These are phyloP conservation scores for Vanessa atalanta DNA, from an alignment of 1,140 invertebrate genomes.

Conservation along the genomic window DNA sequence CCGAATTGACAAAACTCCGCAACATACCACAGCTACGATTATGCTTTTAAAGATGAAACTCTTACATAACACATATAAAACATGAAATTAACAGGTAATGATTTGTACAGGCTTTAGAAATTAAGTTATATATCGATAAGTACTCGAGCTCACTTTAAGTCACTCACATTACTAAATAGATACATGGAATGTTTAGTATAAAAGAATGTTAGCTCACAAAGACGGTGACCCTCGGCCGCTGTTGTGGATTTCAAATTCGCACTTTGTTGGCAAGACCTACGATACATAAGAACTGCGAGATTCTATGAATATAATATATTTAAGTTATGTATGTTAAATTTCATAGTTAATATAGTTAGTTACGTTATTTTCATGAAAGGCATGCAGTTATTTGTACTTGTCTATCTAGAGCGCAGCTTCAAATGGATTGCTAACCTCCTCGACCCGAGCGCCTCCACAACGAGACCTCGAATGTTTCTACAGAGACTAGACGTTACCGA, in stretches of 20 bases:
- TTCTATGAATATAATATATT: slow-evolving; percentile 39
- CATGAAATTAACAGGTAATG: slow-evolving; percentile 45
- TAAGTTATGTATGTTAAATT: slow-evolving; percentile 23
- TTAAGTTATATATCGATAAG: slow-evolving; percentile 54
- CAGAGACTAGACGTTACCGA: slow-evolving; percentile 77
- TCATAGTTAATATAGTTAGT: slow-evolving; percentile 21
- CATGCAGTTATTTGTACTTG: slow-evolving; percentile 76
- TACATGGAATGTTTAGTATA: slow-evolving; percentile 74
- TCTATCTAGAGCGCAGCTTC: slow-evolving; percentile 63
- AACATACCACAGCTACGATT: slow-evolving; percentile 35
- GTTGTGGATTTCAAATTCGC: slow-evolving; percentile 44
- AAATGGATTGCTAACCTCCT: slow-evolving; percentile 51
- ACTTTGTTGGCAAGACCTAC: slow-evolving; percentile 34
- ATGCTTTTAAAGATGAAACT: slow-evolving; percentile 43
- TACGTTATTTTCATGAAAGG: slow-evolving; percentile 58
- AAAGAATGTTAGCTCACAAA: slow-evolving; percentile 61
- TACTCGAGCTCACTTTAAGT: slow-evolving; percentile 79
- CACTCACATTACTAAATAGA: slow-evolving; percentile 61
- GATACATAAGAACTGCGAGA: slow-evolving; percentile 37
- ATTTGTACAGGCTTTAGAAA: slow-evolving; percentile 57
- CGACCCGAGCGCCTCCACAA: slow-evolving; percentile 46
- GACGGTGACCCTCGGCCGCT: slow-evolving; percentile 26
- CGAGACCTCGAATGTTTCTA: slow-evolving; percentile 50
- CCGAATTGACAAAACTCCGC: slow-evolving; percentile 10
- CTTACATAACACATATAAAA: slow-evolving; percentile 43